Base-by-base conservation (phyloP, 2,888 invertebrate species). In the Lasioglossum vierecki region DNA sequence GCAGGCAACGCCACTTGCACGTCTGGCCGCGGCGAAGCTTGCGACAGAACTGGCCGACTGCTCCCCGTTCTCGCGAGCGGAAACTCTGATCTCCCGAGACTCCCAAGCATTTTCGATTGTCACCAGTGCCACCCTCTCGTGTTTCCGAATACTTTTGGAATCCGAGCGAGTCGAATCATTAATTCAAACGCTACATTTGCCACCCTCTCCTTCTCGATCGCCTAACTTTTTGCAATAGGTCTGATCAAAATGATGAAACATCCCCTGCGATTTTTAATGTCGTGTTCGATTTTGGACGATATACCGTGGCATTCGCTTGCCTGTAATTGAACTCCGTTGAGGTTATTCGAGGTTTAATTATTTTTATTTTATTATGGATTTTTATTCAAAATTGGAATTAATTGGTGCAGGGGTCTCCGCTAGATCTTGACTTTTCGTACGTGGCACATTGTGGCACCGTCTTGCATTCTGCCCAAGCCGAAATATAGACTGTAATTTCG, bases 21-120 rank as follows among this genome's bases (percentile, higher is more conserved):
- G 91, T 92, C 92, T 87, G 87, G 86, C 86, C 93, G 88, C 93
- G 91, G 91, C 92, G 91, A 91, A 93, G 91, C 91, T 93, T 93
- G 92, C 93, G 92, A 93, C 92, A 89, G 89, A 91, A 94, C 94
- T 94, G 92, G 89, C 91, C 88, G 76, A 84, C 86, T 82, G 85
- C 86, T 83, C 82, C 72, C 81, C 75, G 49, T 70, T 76, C 76
- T 80, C 66, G 82, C 78, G 39, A 74, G 44, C 75, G 72, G 85
- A 86, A 78, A 86, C 85, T 85, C 80, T 39, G 77, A 70, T 70
- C 80, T 85, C 85, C 46, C 70, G 76, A 74, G 68, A 68, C 80
- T 13, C 85, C 41, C 74, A 71, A 76, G 81, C 71, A 73, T 85
- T 76, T 85, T 85, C 49, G 53, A 76, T 76, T 39, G 39, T 15